These are phyloP conservation scores for Passer domesticus DNA, from an alignment of 2,113 vertebrate genomes.

Conservation along the genomic window DNA sequence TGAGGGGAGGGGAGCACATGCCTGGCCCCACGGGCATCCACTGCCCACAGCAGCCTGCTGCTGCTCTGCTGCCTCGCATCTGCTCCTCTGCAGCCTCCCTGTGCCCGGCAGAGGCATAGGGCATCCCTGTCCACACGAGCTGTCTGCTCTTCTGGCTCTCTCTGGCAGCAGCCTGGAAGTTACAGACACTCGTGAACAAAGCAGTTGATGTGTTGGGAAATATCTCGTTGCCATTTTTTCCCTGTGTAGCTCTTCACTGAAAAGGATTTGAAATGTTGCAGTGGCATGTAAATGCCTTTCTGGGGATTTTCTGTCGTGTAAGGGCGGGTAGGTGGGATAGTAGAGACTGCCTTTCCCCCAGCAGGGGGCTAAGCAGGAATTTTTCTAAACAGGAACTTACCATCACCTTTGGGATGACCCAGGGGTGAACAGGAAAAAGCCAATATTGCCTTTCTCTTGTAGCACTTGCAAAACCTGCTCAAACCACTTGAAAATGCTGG, in stretches of 20 bases:
- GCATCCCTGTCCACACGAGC: neutral
- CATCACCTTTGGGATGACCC: neutral
- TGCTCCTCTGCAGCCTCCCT: neutral
- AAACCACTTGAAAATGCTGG: neutral
- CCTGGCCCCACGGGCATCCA: neutral
- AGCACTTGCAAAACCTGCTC: neutral
- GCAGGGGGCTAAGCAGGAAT: constrained; percentile 9
- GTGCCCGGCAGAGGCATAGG: accelerated
- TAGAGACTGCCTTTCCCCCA: neutral
- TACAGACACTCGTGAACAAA: neutral
- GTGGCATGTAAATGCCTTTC: neutral
- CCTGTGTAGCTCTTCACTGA: neutral
- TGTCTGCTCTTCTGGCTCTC: neutral
- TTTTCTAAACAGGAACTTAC: neutral
- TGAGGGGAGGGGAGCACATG: too few relatives aligned
- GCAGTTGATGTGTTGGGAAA: neutral
- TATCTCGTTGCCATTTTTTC: neutral
- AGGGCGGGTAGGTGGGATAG: neutral
- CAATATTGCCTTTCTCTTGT: neutral
- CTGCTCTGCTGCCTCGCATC: neutral
- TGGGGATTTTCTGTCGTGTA: neutral
- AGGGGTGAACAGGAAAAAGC: neutral
- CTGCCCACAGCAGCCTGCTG: too few relatives aligned
- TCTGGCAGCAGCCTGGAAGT: neutral
- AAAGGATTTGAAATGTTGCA: neutral